Evolutionary conservation across 2,888 invertebrate genomes (phyloP), one percentile per base, ranked within the genome.

Genomic region (Sisyra terminalis): DNA sequence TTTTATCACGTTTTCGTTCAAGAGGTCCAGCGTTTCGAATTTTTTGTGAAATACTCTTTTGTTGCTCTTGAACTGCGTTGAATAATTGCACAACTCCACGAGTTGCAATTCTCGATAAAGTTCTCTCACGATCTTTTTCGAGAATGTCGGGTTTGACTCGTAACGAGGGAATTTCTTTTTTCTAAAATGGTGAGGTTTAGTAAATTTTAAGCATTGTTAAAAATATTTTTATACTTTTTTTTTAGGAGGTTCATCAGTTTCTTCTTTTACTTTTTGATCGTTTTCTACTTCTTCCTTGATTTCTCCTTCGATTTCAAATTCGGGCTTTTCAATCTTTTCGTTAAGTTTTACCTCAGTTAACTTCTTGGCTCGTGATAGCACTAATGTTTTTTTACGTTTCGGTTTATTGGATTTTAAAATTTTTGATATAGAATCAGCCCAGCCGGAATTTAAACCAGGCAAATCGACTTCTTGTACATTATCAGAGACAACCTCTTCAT

Each of bases 61-160:
- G 90, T 59, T 92, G 90, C 51, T 78, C 72, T 52, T 75, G 75
- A 0, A 93, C 90, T 29, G 88, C 85, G 69, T 93, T 93, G 54
- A 92, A 93, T 47, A 93, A 65, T 57, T 92, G 90, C 0, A 93
- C 89, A 1, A 92, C 89, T 54, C 92, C 93, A 58, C 83, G 85
- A 30, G 89, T 92, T 8, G 89, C 90, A 52, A 90, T 83, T 69
- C 82, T 87, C 29, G 78, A 66, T 39, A 93, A 60, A 44, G 71
- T 64, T 50, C 75, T 73, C 60, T 93, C 92, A 49, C 78, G 71
- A 43, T 84, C 83, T 52, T 75, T 76, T 50, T 89, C 83, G 49
- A 76, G 60, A 49, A 77, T 69, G 45, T 78, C 73, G 35, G 90
- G 89, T 64, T 85, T 89, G 0, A 75, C 60, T 52, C 87, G 66